These are phyloP conservation scores for Channa maculata DNA, from an alignment of 2,113 vertebrate genomes.

Conservation along the genomic window DNA sequence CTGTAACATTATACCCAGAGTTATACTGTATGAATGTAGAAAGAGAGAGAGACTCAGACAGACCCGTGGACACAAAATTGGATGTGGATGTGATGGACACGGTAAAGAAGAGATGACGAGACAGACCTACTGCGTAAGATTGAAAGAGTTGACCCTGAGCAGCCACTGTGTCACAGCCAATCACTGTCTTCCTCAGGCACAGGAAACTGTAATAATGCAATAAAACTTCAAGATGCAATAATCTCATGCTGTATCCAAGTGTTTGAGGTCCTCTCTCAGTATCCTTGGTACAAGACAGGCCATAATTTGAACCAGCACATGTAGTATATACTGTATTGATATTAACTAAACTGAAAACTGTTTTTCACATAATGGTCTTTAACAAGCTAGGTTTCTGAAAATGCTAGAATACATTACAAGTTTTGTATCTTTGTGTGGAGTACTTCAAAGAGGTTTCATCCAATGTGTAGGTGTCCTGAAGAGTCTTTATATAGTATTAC, in stretches of 20 bases:
- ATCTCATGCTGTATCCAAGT: not conserved
- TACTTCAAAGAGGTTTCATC: slow-evolving; percentile 1
- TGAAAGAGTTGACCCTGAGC: slow-evolving; percentile 40
- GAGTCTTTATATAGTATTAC: not conserved
- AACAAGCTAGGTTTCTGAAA: not conserved
- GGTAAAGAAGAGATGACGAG: slow-evolving; percentile 12
- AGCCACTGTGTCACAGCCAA: slow-evolving; percentile 15
- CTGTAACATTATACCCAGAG: slow-evolving; percentile 20
- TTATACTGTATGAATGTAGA: not conserved
- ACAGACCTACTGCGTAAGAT: not conserved
- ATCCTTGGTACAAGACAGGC: no score
- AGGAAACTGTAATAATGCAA: not conserved
- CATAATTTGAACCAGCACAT: no score
- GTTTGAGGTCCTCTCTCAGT: no score
- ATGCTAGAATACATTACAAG: not conserved
- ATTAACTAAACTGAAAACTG: no score
- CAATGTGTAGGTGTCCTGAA: slow-evolving; percentile 12
- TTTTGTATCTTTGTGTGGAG: not conserved
- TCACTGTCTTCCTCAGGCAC: not conserved
- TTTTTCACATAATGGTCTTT: not conserved
- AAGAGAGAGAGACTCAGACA: not conserved
- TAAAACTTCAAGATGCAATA: slow-evolving; percentile 10
- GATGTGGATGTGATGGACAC: not conserved
- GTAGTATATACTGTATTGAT: no score
- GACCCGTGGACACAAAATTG: not conserved